A percentile compares a stretch with the other conserved stretches of the same genome.
Evolutionary conservation across 2,888 invertebrate genomes (phyloP).

Genomic region (Sialis fuliginosa): DNA sequence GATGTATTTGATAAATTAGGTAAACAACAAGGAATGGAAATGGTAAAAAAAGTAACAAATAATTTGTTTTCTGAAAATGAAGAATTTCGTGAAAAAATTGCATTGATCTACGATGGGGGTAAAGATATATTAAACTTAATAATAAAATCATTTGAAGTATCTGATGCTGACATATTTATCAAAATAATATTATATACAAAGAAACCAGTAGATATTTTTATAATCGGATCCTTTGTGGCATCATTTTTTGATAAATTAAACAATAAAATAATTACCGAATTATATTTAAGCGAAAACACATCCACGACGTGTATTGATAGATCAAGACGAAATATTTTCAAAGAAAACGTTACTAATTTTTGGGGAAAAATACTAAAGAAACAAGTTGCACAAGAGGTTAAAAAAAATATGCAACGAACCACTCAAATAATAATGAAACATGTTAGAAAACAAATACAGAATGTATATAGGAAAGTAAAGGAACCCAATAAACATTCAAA

Average conservation of each 20-base stretch:
- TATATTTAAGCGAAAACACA: background rate
- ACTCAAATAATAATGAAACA: constrained; percentile 3
- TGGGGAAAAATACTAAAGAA: constrained; percentile 6
- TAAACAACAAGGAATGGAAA: constrained; percentile 1
- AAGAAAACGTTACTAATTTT: constrained; percentile 3
- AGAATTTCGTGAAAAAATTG: constrained; percentile 2
- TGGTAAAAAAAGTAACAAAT: constrained; percentile 5
- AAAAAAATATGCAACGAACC: constrained; percentile 7
- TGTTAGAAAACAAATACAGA: constrained; percentile 5
- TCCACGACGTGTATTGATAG: background rate
- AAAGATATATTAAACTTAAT: constrained; percentile 3
- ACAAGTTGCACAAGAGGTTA: constrained; percentile 6
- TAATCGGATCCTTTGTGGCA: background rate
- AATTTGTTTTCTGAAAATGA: constrained; percentile 5
- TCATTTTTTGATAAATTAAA: constrained; percentile 3
- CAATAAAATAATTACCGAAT: constrained; percentile 2
- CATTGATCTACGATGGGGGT: constrained; percentile 4
- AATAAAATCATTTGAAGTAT: constrained; percentile 3
- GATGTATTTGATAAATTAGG: constrained; percentile 4
- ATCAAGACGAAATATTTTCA: constrained; percentile 3
- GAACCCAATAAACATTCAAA: constrained; percentile 3
- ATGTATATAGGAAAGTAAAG: background rate
- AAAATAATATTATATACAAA: background rate
- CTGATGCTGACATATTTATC: background rate
- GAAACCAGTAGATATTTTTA: constrained; percentile 3